Conservation (phyloP, 2,113 vertebrate species). For the Malaclemys terrapin region DNA sequence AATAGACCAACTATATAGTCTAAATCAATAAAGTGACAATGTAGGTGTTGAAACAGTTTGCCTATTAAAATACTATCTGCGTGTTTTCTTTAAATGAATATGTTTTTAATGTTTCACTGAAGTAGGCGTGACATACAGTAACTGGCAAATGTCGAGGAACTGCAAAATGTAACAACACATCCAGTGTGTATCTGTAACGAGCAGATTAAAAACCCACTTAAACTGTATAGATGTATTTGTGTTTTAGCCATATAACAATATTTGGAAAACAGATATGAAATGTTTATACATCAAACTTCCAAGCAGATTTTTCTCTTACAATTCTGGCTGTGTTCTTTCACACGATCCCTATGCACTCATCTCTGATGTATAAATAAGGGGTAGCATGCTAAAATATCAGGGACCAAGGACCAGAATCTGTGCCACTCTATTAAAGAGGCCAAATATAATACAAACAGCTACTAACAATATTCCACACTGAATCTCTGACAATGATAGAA, state of each 20-base stretch:
- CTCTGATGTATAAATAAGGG: neutral
- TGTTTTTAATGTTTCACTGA: neutral
- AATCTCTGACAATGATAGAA: neutral
- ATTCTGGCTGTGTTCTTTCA: neutral
- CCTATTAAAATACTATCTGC: fast-evolving
- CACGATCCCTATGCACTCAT: neutral
- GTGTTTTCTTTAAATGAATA: neutral
- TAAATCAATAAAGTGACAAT: neutral
- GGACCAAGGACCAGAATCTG: neutral
- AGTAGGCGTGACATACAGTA: neutral
- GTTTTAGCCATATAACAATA: neutral
- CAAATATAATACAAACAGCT: neutral
- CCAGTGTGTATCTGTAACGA: neutral
- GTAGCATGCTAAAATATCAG: neutral
- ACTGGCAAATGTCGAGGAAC: neutral
- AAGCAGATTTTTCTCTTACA: neutral
- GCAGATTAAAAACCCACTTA: neutral
- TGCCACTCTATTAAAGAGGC: neutral
- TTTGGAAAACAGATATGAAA: neutral
- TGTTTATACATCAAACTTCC: neutral
- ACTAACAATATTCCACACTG: neutral
- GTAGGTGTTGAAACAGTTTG: neutral
- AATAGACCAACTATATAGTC: neutral
- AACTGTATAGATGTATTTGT: neutral
- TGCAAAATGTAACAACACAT: fast-evolving